These are phyloP conservation scores for Progne subis DNA, from an alignment of 2,113 vertebrate species.

Conservation along the genomic window DNA sequence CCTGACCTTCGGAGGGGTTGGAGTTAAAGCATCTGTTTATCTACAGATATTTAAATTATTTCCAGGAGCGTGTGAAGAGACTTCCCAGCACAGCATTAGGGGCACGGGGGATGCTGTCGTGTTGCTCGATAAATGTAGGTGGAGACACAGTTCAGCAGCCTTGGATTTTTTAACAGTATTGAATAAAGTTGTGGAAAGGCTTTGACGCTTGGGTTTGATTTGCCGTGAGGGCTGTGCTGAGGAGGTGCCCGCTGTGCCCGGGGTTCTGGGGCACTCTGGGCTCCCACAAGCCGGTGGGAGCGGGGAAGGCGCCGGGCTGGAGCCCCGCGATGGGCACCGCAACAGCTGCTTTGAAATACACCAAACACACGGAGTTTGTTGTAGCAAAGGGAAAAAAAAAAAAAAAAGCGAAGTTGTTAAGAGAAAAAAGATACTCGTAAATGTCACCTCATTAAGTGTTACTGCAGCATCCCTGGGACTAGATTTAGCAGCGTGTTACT, in stretches of 20 bases:
- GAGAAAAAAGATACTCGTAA: not conserved
- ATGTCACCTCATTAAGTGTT: fast-evolving
- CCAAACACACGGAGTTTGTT: fast-evolving
- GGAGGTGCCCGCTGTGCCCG: not conserved
- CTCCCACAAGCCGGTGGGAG: not conserved
- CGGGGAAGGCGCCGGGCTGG: not conserved
- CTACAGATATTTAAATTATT: not conserved
- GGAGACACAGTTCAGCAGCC: not conserved
- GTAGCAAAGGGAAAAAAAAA: not conserved
- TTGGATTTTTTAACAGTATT: not conserved
- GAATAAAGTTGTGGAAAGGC: not conserved
- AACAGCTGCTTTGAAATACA: not conserved
- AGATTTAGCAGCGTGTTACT: not conserved
- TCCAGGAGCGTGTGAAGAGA: not conserved
- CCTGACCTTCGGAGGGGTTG: not conserved
- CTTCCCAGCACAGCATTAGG: fast-evolving
- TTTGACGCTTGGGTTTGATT: not conserved
- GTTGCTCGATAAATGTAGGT: fast-evolving
- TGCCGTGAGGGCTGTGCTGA: not conserved
- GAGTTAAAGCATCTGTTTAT: not conserved
- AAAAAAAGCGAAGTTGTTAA: not conserved
- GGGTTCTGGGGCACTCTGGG: not conserved
- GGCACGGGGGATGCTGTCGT: not conserved
- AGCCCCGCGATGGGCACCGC: fast-evolving
- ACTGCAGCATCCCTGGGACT: fast-evolving